Conservation (phyloP, 2,888 invertebrate species). For the Tinea trinotella region DNA sequence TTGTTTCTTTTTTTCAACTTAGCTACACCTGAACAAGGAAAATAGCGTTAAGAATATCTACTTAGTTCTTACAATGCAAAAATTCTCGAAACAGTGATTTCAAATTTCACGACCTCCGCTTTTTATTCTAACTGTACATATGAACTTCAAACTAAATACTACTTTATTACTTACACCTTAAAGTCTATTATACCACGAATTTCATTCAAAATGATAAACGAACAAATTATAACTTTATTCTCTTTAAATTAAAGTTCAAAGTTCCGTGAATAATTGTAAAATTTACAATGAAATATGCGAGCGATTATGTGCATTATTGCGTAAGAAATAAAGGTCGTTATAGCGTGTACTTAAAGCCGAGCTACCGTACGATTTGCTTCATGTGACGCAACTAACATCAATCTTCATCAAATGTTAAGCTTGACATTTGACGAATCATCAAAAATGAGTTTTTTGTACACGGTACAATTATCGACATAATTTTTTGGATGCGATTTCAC, state of each 20-base stretch:
- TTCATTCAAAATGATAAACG: too few species aligned
- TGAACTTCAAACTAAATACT: neutral
- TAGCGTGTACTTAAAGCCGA: neutral
- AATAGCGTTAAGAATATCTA: neutral
- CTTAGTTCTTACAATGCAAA: neutral
- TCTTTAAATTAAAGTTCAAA: neutral
- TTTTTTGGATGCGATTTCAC: constrained; percentile 3
- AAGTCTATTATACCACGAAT: too few species aligned
- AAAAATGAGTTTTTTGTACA: constrained; percentile 40
- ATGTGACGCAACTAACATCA: constrained; percentile 25
- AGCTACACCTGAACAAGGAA: neutral
- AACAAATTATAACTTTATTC: too few species aligned
- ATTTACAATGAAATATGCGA: neutral
- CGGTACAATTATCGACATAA: constrained; percentile 15
- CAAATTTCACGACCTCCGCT: constrained; percentile 7
- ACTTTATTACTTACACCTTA: neutral
- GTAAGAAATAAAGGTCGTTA: neutral
- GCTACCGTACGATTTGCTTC: constrained; percentile 18
- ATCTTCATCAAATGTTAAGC: constrained; percentile 48
- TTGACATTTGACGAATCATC: constrained; percentile 32
- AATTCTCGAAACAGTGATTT: constrained; percentile 3
- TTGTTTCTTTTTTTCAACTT: too few species aligned
- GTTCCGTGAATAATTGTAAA: neutral
- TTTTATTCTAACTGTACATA: constrained; percentile 11
- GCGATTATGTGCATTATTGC: neutral